A percentile compares a stretch with the other conserved stretches of the same genome.
Conservation (phyloP, 2,888 invertebrate genomes). For the Hemicrepidius hirtus region DNA sequence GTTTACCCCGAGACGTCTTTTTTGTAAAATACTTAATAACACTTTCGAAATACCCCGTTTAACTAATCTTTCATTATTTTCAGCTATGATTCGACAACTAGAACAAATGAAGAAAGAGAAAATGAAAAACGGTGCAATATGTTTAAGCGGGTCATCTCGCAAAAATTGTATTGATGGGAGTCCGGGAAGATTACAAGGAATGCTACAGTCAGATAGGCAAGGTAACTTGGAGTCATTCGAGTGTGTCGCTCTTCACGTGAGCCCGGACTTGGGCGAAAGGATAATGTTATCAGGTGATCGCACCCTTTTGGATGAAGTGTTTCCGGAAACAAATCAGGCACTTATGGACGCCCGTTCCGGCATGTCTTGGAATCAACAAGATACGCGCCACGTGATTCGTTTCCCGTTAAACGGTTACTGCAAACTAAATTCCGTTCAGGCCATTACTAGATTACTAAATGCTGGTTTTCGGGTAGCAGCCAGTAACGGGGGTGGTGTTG, state of each 20-base stretch:
- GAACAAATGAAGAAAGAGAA: conserved; percentile 84
- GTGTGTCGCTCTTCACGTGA: conserved; percentile 86
- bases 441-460: conserved; percentile 86
- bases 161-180: conserved; percentile 53
- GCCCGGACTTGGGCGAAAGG: conserved; percentile 86
- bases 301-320: conserved; percentile 83
- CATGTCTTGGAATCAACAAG: conserved; percentile 86
- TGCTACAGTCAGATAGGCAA: conserved; percentile 57
- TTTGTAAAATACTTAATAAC: too few species aligned
- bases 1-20: too few species aligned
- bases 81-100: conserved; percentile 84
- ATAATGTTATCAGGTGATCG: conserved; percentile 89
- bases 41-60: conserved; percentile 26
- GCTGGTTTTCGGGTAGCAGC: conserved; percentile 86
- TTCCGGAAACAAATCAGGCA: conserved; percentile 86
- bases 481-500: conserved; percentile 90
- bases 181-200: conserved; percentile 60
- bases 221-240: conserved; percentile 76
- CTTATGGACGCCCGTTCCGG: conserved; percentile 87
- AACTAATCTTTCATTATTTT: conserved; percentile 55
- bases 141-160: conserved; percentile 49
- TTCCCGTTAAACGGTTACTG: conserved; percentile 93
- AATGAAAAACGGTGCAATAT: conserved; percentile 74
- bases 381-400: conserved; percentile 87
- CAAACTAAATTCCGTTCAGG: conserved; percentile 92